phyloP scores from a whole-genome alignment of 2,888 invertebrate species.

The Plutella xylostella region DNA sequence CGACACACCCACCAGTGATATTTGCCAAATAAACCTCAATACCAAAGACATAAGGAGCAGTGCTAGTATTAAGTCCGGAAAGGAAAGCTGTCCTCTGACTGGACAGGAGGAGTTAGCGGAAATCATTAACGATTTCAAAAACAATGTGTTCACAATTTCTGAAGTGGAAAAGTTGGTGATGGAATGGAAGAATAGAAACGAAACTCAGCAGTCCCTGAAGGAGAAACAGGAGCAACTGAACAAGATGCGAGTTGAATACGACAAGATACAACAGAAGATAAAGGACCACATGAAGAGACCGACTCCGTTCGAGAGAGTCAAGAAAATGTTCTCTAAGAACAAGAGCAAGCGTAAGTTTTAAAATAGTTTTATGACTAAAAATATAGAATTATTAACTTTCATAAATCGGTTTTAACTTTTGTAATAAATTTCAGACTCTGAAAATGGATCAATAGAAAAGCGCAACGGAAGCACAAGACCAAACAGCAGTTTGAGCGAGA shows the following conservation, averaged over 20 bases:
- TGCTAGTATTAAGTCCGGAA: slow-evolving; percentile 53
- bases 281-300: slow-evolving; percentile 81
- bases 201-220: slow-evolving; percentile 86
- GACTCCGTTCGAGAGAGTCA: slow-evolving; percentile 84
- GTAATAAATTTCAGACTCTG: slow-evolving; percentile 15
- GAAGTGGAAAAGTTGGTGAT: slow-evolving; percentile 88
- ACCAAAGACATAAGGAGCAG: slow-evolving; percentile 48
- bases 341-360: slow-evolving; percentile 62
- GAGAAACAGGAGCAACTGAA: slow-evolving; percentile 87
- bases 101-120: slow-evolving; percentile 85
- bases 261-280: slow-evolving; percentile 82
- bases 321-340: slow-evolving; percentile 78
- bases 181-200: slow-evolving; percentile 88
- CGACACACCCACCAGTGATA: slow-evolving; percentile 63
- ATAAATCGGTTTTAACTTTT: background rate
- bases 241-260: slow-evolving; percentile 84
- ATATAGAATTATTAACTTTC: background rate
- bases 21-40: slow-evolving; percentile 58
- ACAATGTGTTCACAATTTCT: slow-evolving; percentile 86
- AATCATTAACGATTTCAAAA: slow-evolving; percentile 90
- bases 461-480: slow-evolving; percentile 57
- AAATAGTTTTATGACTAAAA: background rate
- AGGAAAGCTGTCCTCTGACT: slow-evolving; percentile 48
- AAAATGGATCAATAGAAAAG: slow-evolving; percentile 52
- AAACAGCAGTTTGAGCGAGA: slow-evolving; percentile 60